Percentiles rank a stretch among this genome's conserved stretches.
Evolutionary conservation across 2,113 vertebrate species (phyloP).

Genomic region (Phyllostomus hastatus): DNA sequence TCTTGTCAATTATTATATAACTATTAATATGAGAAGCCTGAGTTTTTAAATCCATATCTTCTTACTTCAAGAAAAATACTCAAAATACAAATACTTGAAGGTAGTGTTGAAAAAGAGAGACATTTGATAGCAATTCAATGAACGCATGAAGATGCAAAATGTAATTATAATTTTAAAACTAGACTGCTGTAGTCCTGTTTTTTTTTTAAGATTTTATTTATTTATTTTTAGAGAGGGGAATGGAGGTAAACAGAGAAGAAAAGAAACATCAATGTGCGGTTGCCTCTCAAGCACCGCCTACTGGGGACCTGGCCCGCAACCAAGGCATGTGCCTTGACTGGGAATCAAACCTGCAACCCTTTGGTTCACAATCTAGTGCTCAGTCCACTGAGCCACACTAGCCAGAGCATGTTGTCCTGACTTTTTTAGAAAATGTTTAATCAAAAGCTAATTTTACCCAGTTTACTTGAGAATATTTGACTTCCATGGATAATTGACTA

Average conservation of each 20-base stretch:
- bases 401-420: neutral
- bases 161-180: conserved; percentile 62
- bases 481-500: conserved; percentile 63
- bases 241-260: too few species aligned
- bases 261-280: too few species aligned
- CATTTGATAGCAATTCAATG: neutral
- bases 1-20: conserved; percentile 5
- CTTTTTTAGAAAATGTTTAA: conserved; percentile 52
- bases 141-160: conserved; percentile 39
- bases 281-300: too few species aligned
- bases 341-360: too few species aligned
- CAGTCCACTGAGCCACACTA: too few species aligned
- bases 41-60: neutral
- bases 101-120: neutral
- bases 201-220: too few species aligned
- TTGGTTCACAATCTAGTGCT: too few species aligned
- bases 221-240: too few species aligned
- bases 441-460: conserved; percentile 44
- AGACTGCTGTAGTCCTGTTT: neutral
- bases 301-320: too few species aligned
- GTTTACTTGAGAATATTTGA: conserved; percentile 64
- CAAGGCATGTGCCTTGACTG: too few species aligned
- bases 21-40: neutral
- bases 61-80: neutral
- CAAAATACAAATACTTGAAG: neutral